Evolutionary conservation across 1,140 invertebrate species (phyloP).

Genomic region (Sitobion miscanthi): DNA sequence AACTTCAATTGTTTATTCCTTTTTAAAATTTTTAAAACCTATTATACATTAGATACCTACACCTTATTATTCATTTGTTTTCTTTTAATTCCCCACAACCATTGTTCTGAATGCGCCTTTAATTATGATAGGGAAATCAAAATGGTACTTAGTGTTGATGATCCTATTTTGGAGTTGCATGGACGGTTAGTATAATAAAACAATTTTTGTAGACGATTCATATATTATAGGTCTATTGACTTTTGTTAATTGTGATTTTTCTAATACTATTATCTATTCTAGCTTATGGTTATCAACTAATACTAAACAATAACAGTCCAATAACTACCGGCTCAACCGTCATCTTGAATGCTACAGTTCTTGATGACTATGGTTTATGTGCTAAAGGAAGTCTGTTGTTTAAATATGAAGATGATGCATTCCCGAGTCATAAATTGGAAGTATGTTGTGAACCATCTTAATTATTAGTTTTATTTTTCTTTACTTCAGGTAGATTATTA

Average conservation of each 20-base stretch:
- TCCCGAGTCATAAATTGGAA: background rate
- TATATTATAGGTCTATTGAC: too few species aligned
- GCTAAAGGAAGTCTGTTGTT: background rate
- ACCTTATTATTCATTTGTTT: background rate
- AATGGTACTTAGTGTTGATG: background rate
- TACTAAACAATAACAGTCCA: constrained; percentile 34
- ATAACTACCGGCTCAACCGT: constrained; percentile 15
- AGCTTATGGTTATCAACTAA: constrained; percentile 11
- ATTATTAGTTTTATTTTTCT: background rate
- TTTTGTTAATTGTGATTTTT: background rate
- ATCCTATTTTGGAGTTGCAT: background rate
- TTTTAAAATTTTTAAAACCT: background rate
- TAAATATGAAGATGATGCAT: constrained; percentile 32
- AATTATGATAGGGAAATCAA: constrained; percentile 29
- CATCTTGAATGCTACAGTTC: constrained; percentile 13
- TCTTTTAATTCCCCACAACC: background rate
- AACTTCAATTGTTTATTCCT: background rate
- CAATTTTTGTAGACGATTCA: background rate
- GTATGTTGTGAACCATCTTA: background rate
- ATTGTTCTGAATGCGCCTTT: background rate
- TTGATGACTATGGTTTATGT: background rate
- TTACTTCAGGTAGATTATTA: background rate
- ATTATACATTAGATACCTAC: background rate
- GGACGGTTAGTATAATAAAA: background rate
- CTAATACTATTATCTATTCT: background rate